These are phyloP conservation scores for Brachyhypopomus gauderio DNA, from an alignment of 2,113 vertebrate species.

Conservation along the genomic window DNA sequence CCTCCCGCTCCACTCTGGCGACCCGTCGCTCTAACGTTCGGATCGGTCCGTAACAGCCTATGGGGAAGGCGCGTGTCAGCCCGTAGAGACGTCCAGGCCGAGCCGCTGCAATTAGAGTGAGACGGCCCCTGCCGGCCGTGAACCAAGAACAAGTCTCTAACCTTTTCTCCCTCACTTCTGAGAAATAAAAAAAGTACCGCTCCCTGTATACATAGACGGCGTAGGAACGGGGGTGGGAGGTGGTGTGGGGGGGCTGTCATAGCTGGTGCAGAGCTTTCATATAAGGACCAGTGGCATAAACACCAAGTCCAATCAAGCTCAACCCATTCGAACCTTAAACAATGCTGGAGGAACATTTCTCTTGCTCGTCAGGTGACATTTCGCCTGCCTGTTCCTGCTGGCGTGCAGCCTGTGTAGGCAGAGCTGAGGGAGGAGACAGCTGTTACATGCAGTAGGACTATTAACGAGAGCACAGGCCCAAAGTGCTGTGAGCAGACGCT, in stretches of 20 bases:
- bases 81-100: conserved; percentile 25
- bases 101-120: conserved; percentile 55
- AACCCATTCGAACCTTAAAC: conserved; percentile 85
- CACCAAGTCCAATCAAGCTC: conserved; percentile 74
- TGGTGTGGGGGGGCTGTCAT: conserved; percentile 44
- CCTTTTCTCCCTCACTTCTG: conserved; percentile 54
- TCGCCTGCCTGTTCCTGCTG: conserved; percentile 62
- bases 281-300: conserved; percentile 72
- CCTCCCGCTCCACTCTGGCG: conserved; percentile 7
- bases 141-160: conserved; percentile 56
- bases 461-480: conserved; percentile 91
- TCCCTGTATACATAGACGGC: conserved; percentile 47
- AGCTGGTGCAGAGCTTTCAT: conserved; percentile 33
- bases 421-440: conserved; percentile 93
- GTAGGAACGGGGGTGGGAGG: conserved; percentile 15
- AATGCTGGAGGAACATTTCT: conserved; percentile 85
- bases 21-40: conserved; percentile 40
- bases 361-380: conserved; percentile 86
- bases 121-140: conserved; percentile 31
- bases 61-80: conserved; percentile 39
- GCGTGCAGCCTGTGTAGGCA: conserved; percentile 69
- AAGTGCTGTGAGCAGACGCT: conserved; percentile 81
- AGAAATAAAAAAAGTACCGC: conserved; percentile 34
- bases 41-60: conserved; percentile 43
- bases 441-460: conserved; percentile 87